A percentile compares a stretch with the other conserved stretches of the same genome.
These are phyloP conservation scores for Sialia sialis DNA, from an alignment of 2,113 vertebrate species.

Conservation along the genomic window DNA sequence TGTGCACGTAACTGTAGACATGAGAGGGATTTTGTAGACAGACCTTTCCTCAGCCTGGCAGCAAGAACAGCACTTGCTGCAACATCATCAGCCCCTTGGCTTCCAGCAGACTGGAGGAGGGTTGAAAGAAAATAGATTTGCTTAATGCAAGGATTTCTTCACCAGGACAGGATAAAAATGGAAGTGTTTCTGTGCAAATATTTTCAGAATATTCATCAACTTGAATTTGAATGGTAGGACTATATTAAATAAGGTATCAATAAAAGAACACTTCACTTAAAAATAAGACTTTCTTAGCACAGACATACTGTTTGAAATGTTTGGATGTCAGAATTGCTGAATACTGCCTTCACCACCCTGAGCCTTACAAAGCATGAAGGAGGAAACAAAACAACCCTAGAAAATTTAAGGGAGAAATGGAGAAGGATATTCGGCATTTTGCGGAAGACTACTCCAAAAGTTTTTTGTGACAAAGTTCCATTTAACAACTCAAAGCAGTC, in stretches of 20 bases:
- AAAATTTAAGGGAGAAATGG: not conserved
- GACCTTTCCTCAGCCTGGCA: not conserved
- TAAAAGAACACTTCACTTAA: not conserved
- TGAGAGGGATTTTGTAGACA: not conserved
- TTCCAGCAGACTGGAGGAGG: not conserved
- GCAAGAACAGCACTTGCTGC: not conserved
- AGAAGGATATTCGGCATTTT: not conserved
- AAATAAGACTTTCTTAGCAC: not conserved
- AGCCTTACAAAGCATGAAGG: not conserved
- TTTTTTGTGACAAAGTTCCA: not conserved
- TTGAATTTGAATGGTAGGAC: not conserved
- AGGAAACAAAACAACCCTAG: not conserved
- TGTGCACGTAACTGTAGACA: rapidly evolving
- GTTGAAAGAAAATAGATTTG: not conserved
- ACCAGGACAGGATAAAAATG: not conserved
- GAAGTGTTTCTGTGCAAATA: not conserved
- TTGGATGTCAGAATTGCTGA: not conserved
- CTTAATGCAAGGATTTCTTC: not conserved
- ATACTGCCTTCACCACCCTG: not conserved
- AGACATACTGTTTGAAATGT: not conserved
- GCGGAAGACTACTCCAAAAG: not conserved
- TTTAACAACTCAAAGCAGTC: not conserved
- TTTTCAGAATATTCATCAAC: not conserved
- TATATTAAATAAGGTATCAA: not conserved
- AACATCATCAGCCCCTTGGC: not conserved